Evolutionary conservation across 2,113 vertebrate genomes (phyloP).

Genomic region (Pyrgilauda ruficollis): DNA sequence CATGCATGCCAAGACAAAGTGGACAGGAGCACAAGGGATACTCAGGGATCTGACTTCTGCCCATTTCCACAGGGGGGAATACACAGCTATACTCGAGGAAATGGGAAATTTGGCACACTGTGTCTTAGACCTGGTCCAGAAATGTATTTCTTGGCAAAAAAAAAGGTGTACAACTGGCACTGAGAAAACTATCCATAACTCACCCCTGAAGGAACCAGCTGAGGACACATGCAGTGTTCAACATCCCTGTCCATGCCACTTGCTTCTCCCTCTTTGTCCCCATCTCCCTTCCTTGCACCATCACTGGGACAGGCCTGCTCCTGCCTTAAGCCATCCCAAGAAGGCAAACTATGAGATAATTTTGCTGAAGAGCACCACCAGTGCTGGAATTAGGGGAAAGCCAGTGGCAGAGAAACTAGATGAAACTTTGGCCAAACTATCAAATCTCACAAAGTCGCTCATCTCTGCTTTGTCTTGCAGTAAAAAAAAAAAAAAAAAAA

Average conservation of each 20-base stretch:
- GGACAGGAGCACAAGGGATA: rapidly evolving
- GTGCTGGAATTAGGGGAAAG: neutral
- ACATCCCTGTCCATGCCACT: rapidly evolving
- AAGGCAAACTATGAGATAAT: neutral
- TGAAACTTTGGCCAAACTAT: neutral
- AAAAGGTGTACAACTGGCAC: neutral
- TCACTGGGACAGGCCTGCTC: neutral
- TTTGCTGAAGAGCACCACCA: neutral
- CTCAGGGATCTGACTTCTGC: neutral
- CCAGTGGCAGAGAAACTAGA: neutral
- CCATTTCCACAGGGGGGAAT: neutral
- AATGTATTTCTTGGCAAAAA: neutral
- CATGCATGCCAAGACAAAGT: neutral
- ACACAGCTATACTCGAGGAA: rapidly evolving
- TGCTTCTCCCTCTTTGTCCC: neutral
- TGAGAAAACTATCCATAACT: neutral
- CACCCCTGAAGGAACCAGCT: neutral
- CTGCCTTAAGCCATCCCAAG: neutral
- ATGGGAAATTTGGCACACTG: neutral
- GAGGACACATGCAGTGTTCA: neutral
- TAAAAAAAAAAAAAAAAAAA: neutral
- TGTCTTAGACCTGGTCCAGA: neutral
- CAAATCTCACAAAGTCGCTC: neutral
- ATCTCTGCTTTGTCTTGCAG: neutral
- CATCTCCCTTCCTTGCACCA: neutral